Evolutionary conservation across 1,140 invertebrate genomes (phyloP).

Genomic region (Batillaria attramentaria): DNA sequence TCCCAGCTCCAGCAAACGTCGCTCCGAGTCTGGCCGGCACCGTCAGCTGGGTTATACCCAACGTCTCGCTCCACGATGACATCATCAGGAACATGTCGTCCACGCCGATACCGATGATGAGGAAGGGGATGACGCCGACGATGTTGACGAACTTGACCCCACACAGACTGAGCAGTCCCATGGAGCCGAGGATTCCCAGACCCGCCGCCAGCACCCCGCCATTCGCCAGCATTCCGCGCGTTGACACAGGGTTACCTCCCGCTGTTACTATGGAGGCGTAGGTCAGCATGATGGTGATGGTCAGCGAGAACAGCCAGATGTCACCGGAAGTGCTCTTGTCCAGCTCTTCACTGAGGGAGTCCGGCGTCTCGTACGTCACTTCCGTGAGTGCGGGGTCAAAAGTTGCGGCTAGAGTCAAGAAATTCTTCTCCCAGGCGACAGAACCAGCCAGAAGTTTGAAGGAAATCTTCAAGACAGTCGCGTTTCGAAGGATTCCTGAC

Average conservation of each 20-base stretch:
- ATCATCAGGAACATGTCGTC: slow-evolving; percentile 98
- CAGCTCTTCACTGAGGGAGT: slow-evolving; percentile 47
- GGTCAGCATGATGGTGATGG: slow-evolving; percentile 43
- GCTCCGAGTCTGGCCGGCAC: slow-evolving; percentile 87
- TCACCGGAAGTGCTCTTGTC: slow-evolving; percentile 46
- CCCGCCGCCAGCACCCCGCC: slow-evolving; percentile 91
- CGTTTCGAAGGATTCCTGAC: background rate
- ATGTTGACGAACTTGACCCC: slow-evolving; percentile 96
- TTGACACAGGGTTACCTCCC: slow-evolving; percentile 28
- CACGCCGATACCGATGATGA: slow-evolving; percentile 96
- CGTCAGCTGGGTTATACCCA: background rate
- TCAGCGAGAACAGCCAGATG: slow-evolving; percentile 44
- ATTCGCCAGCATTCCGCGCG: slow-evolving; percentile 86
- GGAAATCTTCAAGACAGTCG: background rate
- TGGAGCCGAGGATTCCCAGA: slow-evolving; percentile 90
- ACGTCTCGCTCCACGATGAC: slow-evolving; percentile 82
- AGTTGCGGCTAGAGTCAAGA: background rate
- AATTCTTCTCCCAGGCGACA: slow-evolving; percentile 5
- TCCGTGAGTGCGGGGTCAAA: slow-evolving; percentile 16
- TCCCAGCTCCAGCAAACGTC: slow-evolving; percentile 91
- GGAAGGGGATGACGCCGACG: slow-evolving; percentile 93
- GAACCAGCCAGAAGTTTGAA: slow-evolving; percentile 21
- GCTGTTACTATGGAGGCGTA: slow-evolving; percentile 43
- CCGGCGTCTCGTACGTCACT: slow-evolving; percentile 41
- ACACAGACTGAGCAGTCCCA: slow-evolving; percentile 91